Evolutionary conservation across 2,113 vertebrate genomes (phyloP), one percentile per base, ranked within the genome.

Genomic region (Malurus elegans): DNA sequence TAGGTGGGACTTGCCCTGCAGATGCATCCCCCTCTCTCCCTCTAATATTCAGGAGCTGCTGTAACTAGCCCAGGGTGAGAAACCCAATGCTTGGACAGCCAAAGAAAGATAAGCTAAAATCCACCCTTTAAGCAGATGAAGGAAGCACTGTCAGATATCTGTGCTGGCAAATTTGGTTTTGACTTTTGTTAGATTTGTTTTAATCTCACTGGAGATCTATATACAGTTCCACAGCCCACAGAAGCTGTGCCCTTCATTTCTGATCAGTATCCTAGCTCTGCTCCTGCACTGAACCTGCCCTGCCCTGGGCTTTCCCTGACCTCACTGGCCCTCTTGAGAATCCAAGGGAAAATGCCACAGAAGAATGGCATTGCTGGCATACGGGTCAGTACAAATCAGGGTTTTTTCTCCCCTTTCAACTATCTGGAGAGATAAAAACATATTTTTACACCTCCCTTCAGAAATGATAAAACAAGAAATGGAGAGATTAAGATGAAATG

Each of bases 301-400:
- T 66, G 54, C 75, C 58, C 54, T 66, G 34, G 38, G 38, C 50
- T 48, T 60, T 78, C n/a, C 44, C 53, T 84, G 76, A 86, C 45
- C 65, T 73, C 79, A 24, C n/a, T 24, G 36, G 20, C 36, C 32
- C 12, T 91, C 40, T 44, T 78, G 24, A 32, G 64, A 75, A 57
- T 60, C 26, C 79, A 76, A 53, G 24, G 24, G 34, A 88, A 88
- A 79, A 87, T 42, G 71, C 28, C 81, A 74, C 28, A 48, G 16
- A 64, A 79, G 18, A 26, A 78, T 13, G 40, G 34, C 44, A 86
- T 12, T 0, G 1, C 56, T 74, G 50, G n/a, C 53, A 76, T 4
- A 8, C 0, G 1, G 18, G 32, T 56, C 47, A 79, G 45, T 4
- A 60, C 14, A 74, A 9, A 25, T 1, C 0, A 0, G 8, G 8